phyloP scores from a whole-genome alignment of 2,797 vertebrate genomes.

The Brachyalestes nurse region DNA sequence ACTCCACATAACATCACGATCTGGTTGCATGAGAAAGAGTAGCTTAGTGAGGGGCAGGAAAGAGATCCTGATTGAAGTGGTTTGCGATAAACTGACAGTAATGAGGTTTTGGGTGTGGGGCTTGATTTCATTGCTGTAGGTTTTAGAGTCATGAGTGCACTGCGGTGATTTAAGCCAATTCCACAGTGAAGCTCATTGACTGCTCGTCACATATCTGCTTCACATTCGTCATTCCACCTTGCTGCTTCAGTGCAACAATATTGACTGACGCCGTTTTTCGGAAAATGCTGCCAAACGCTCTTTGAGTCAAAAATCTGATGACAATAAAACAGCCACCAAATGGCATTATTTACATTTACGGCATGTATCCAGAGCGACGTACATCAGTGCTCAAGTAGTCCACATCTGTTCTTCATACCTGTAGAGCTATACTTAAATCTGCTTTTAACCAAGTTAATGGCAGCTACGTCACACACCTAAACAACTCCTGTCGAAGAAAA shows the following conservation, averaged over 20 bases:
- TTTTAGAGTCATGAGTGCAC: conserved; percentile 19
- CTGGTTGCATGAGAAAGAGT: neutral
- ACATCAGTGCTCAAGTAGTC: too few species aligned
- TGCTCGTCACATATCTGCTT: conserved; percentile 25
- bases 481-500: too few species aligned
- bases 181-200: conserved; percentile 45
- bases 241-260: neutral
- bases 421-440: too few species aligned
- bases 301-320: neutral
- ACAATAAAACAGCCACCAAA: too few species aligned
- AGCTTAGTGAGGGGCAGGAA: conserved; percentile 15
- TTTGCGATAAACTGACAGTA: conserved; percentile 10
- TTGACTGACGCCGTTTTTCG: neutral
- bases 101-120: conserved; percentile 18
- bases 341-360: too few species aligned
- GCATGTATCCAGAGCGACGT: too few species aligned
- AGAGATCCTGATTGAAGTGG: conserved; percentile 34
- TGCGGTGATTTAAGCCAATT: conserved; percentile 31
- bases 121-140: conserved; percentile 3
- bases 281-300: neutral
- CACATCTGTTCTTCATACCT: too few species aligned
- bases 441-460: too few species aligned
- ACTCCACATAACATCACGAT: conserved; percentile 2
- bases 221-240: neutral
- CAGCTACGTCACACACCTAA: too few species aligned